Evolutionary conservation across 2,888 invertebrate species (phyloP).

Genomic region (Parnassius smintheus): DNA sequence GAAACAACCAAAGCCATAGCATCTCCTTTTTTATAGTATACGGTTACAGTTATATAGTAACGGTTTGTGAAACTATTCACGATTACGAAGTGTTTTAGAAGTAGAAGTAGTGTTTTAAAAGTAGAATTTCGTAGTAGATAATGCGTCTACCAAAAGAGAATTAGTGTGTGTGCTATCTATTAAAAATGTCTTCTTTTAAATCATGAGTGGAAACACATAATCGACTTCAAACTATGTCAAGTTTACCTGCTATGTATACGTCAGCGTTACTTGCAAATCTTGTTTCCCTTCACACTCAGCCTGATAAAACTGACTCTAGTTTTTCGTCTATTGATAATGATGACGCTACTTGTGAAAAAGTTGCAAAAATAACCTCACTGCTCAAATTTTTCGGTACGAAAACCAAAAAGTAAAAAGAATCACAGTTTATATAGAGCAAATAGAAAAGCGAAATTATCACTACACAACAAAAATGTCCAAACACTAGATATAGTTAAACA

Average conservation of each 20-base stretch:
- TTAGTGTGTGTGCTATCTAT: not conserved
- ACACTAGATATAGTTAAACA: constrained; percentile 31
- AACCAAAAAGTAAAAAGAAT: constrained; percentile 47
- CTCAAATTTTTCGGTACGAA: constrained; percentile 45
- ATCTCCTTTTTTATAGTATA: too few species aligned
- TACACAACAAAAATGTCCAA: constrained; percentile 44
- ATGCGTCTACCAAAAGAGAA: not conserved
- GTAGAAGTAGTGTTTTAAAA: too few species aligned
- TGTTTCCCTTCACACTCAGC: constrained; percentile 53
- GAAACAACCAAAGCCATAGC: too few species aligned
- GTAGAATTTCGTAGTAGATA: not conserved
- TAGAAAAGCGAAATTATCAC: constrained; percentile 42
- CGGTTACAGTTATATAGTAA: too few species aligned
- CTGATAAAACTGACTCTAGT: constrained; percentile 55
- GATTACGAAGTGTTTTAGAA: too few species aligned
- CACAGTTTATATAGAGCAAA: constrained; percentile 37
- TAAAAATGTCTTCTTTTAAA: constrained; percentile 25
- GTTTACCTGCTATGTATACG: constrained; percentile 72
- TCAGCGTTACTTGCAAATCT: constrained; percentile 68
- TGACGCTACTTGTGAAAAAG: constrained; percentile 54
- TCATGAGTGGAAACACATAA: constrained; percentile 64
- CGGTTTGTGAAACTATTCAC: too few species aligned
- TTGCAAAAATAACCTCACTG: constrained; percentile 51
- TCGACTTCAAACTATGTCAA: constrained; percentile 67
- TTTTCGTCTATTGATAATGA: constrained; percentile 66